Evolutionary conservation across 2,888 invertebrate species (phyloP).

Genomic region (Patella ulyssiponensis): DNA sequence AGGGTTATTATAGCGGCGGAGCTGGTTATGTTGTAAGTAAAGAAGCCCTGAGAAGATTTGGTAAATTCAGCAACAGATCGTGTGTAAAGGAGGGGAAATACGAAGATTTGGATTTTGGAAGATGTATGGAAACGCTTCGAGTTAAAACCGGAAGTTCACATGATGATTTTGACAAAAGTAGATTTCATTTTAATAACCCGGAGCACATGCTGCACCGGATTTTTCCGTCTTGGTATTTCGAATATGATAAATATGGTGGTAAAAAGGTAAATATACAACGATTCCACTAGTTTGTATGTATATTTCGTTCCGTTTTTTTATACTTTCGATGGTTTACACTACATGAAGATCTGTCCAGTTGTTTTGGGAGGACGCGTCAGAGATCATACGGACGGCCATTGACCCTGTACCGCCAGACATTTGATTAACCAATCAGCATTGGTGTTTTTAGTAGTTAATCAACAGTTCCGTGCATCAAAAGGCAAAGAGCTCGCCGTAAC

Average conservation of each 20-base stretch:
- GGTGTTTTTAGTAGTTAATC: too few species aligned
- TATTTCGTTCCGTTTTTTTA: too few species aligned
- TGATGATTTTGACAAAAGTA: constrained; percentile 57
- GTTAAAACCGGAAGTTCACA: constrained; percentile 60
- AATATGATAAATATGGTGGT: not conserved
- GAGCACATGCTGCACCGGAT: not conserved
- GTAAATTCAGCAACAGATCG: constrained; percentile 65
- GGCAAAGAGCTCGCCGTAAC: too few species aligned
- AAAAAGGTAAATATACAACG: not conserved
- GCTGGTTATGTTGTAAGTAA: constrained; percentile 90
- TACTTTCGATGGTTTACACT: too few species aligned
- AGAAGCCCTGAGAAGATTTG: constrained; percentile 82
- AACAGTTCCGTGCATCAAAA: too few species aligned
- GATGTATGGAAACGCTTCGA: constrained; percentile 64
- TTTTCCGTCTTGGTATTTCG: not conserved
- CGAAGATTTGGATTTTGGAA: constrained; percentile 64
- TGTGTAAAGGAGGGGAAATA: constrained; percentile 59
- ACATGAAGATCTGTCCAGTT: too few species aligned
- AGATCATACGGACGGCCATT: too few species aligned
- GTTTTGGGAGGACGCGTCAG: too few species aligned
- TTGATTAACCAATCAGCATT: too few species aligned
- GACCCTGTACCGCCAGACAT: too few species aligned
- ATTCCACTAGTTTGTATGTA: too few species aligned
- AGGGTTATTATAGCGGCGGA: constrained; percentile 74
- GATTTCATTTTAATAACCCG: constrained; percentile 66